Evolutionary conservation across 2,113 vertebrate genomes (phyloP).

Genomic region (mouse (Mus musculus)): GRCm39 chr5:16611001-16611500

Average conservation of each 20-base stretch:
- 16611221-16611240: not conserved
- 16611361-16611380: not conserved
- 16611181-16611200: not conserved
- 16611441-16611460: not conserved
- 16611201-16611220: not conserved
- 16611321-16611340: not conserved
- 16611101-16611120: not conserved
- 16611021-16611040: no score
- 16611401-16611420: not conserved
- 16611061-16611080: not conserved
- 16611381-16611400: not conserved
- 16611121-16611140: not conserved
- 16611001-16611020: no score
- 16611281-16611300: no score
- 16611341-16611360: not conserved
- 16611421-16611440: not conserved
- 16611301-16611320: no score
- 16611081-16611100: not conserved
- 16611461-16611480: not conserved
- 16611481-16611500: not conserved
- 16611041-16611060: not conserved
- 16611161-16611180: not conserved
- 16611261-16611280: not conserved
- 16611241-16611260: not conserved
- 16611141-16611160: not conserved